Evolutionary conservation across 1,140 invertebrate species (phyloP).

Genomic region (Drosophila ficusphila): DNA sequence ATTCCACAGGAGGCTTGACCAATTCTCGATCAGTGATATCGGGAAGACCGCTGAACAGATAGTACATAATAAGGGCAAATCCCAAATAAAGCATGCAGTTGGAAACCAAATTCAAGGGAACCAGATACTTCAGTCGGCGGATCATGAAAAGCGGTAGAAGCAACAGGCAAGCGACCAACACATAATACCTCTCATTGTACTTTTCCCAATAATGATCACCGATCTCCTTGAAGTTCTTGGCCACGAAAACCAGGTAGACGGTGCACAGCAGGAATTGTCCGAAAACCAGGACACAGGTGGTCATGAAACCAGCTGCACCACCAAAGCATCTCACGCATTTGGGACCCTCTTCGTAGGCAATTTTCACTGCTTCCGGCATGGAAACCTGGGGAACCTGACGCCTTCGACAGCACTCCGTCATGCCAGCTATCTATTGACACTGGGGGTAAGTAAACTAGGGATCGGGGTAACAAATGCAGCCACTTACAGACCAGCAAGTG

Average conservation of each 20-base stretch:
- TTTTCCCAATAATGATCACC: conserved; percentile 43
- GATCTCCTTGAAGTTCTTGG: conserved; percentile 68
- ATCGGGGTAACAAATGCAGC: background rate
- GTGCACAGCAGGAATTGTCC: conserved; percentile 64
- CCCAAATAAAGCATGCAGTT: conserved; percentile 54
- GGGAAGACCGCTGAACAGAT: conserved; percentile 46
- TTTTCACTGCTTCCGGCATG: conserved; percentile 61
- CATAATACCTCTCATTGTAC: conserved; percentile 48
- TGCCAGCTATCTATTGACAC: conserved; percentile 46
- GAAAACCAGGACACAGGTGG: conserved; percentile 57
- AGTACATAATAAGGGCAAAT: conserved; percentile 59
- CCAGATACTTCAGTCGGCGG: conserved; percentile 52
- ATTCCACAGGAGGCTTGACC: conserved; percentile 30
- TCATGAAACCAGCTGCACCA: conserved; percentile 27
- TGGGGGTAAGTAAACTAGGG: conserved; percentile 1
- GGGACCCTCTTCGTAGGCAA: conserved; percentile 57
- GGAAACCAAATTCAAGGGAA: conserved; percentile 55
- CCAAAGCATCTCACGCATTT: conserved; percentile 44
- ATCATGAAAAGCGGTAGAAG: conserved; percentile 61
- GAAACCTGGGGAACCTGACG: conserved; percentile 59
- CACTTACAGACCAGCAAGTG: conserved; percentile 70
- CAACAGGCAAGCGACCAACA: conserved; percentile 36
- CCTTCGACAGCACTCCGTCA: conserved; percentile 67
- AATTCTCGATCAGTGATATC: conserved; percentile 18
- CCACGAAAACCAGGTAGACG: conserved; percentile 65